Conservation (phyloP, 2,113 vertebrate genomes). For the Cricetomys ansorgei region DNA sequence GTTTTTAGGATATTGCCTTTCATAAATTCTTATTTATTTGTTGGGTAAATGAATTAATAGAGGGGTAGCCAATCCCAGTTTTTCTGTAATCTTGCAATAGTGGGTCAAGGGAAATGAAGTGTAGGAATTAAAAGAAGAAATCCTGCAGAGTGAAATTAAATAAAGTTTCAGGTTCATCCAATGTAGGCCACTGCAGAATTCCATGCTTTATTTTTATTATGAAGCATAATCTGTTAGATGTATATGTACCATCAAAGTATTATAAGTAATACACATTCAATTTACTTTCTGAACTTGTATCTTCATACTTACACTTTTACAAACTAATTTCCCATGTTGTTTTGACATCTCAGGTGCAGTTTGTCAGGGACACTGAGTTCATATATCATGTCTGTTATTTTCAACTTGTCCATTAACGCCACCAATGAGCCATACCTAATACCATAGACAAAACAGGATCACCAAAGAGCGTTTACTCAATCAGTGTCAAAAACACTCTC, state of each 20-base stretch:
- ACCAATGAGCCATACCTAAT: constrained; percentile 73
- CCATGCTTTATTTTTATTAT: not conserved
- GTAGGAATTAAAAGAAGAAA: not conserved
- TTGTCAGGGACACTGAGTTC: constrained; percentile 1
- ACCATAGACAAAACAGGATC: constrained; percentile 56
- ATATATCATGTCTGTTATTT: constrained; percentile 68
- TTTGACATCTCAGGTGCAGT: not conserved
- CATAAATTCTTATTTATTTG: not conserved
- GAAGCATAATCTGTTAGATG: not conserved
- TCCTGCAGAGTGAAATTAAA: not conserved
- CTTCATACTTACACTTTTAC: not conserved
- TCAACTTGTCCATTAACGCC: constrained; percentile 56
- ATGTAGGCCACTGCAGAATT: not conserved
- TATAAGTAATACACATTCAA: not conserved
- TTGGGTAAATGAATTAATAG: not conserved
- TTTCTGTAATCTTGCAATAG: not conserved
- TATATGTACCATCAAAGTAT: not conserved
- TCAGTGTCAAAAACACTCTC: constrained; percentile 65
- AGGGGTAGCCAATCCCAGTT: not conserved
- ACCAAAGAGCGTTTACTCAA: constrained; percentile 41
- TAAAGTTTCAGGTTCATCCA: not conserved
- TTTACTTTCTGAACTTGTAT: not conserved
- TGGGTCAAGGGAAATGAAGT: not conserved
- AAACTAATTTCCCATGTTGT: not conserved
- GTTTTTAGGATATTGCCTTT: not conserved